Base-by-base conservation (phyloP, 2,888 invertebrate genomes). In the Helobdella robusta region DNA sequence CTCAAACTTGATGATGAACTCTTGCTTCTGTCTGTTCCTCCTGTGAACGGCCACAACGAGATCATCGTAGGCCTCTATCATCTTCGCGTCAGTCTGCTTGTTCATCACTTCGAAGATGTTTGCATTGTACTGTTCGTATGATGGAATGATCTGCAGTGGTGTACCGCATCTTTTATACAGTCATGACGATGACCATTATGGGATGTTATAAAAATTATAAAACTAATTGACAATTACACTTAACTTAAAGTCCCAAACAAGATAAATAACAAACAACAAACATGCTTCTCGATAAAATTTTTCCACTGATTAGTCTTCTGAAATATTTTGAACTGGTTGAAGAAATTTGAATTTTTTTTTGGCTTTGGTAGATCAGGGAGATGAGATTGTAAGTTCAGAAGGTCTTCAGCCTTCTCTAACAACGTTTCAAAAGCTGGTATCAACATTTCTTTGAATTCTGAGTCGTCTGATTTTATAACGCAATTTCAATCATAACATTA, bases 351-450 rank as follows among this genome's bases (percentile, higher is more conserved):
- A 1, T 84, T 84, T 18, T 82, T 79, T 11, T 81, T 78, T 1
- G 83, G 82, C 4, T 81, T 78, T 0, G 84, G 84, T 54, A 85
- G 72, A 59, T 73, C 73, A 2, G 79, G 77, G 58, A 79, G 71
- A 34, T 74, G 73, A 11, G 72, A 67, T 28, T 73, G 72, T 59
- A 79, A 73, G 63, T 74, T 73, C 63, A 80, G 71, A 1, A 79
- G 70, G 65, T 76, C 74, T 30, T 75, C 74, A 8, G 79, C 74
- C 74, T 84, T 84, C 68, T 84, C 84, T 52, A 85, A 75, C 46
- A 85, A 74, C 0, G 84, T 84, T 74, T 84, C 84, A 80, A 85
- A 80, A 18, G 85, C 83, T 0, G 85, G 85, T 75, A 85, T 83
- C 30, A 85, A 74, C 73, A 84, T 85, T 2, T 84, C 83, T 74